phyloP scores from a whole-genome alignment of 2,888 invertebrate genomes.

The Salpingus planirostris region DNA sequence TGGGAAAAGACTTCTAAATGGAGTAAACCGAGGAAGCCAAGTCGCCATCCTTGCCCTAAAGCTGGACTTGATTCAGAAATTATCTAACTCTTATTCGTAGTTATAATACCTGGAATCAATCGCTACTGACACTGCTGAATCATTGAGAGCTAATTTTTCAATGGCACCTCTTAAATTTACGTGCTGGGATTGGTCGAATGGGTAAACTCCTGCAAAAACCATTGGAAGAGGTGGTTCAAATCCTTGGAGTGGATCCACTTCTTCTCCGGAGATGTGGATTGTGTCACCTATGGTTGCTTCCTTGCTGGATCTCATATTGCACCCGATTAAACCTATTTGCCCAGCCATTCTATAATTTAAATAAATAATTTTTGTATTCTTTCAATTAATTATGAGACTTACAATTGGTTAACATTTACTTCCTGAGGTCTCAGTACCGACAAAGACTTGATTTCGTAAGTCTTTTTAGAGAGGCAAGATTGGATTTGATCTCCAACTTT shows the following conservation, averaged over 20 bases:
- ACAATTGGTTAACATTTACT: constrained; percentile 54
- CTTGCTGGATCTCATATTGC: constrained; percentile 65
- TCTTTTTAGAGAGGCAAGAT: constrained; percentile 61
- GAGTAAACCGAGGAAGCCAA: constrained; percentile 78
- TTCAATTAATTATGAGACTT: constrained; percentile 27
- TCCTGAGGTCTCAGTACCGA: constrained; percentile 74
- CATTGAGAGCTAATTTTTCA: constrained; percentile 87
- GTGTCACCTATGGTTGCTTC: constrained; percentile 76
- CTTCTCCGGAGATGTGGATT: constrained; percentile 46
- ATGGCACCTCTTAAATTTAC: constrained; percentile 67
- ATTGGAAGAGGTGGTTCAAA: constrained; percentile 67
- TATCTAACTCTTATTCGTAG: not conserved
- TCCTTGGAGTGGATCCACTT: constrained; percentile 52
- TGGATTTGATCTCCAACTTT: constrained; percentile 67
- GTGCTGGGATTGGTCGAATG: constrained; percentile 82
- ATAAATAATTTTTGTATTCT: too few relatives aligned
- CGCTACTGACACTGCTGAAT: constrained; percentile 78
- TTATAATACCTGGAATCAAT: constrained; percentile 68
- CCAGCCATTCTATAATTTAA: constrained; percentile 57
- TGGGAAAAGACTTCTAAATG: constrained; percentile 87
- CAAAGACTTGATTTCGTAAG: constrained; percentile 69
- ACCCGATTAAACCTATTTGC: constrained; percentile 85
- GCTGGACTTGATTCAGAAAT: constrained; percentile 56
- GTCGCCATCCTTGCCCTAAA: constrained; percentile 79
- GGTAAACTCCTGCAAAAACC: constrained; percentile 86